Percentiles rank a stretch among this genome's conserved stretches.
Evolutionary conservation across 2,113 vertebrate genomes (phyloP).

Genomic region (Butorides virescens): DNA sequence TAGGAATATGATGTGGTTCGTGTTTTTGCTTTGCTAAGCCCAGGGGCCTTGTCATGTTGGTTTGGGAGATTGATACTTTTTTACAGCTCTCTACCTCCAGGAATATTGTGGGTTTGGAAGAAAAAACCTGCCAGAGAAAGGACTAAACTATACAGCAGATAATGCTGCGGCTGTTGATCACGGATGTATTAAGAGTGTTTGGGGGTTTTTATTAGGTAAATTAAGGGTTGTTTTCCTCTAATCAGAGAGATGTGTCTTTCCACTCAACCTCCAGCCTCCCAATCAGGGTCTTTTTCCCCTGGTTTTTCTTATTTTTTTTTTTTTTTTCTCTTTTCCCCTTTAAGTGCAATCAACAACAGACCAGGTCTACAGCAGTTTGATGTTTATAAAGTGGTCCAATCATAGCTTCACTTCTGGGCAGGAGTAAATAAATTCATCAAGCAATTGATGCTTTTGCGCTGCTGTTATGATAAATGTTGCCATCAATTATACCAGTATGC

Average conservation of each 20-base stretch:
- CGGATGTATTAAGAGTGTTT: background rate
- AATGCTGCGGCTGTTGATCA: background rate
- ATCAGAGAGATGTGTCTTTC: conserved; percentile 33
- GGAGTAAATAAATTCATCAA: conserved; percentile 68
- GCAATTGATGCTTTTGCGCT: conserved; percentile 46
- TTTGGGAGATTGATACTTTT: background rate
- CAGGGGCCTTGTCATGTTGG: background rate
- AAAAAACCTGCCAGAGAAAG: background rate
- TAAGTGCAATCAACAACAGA: background rate
- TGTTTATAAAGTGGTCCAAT: conserved; percentile 61
- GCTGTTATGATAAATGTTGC: conserved; percentile 64
- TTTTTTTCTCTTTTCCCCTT: background rate
- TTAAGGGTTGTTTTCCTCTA: conserved; percentile 11
- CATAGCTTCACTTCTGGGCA: conserved; percentile 52
- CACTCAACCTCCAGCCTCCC: background rate
- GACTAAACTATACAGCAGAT: background rate
- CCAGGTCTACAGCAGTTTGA: conserved; percentile 19
- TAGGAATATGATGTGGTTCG: background rate
- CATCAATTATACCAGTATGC: conserved; percentile 46
- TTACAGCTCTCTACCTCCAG: background rate
- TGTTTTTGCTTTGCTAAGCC: background rate
- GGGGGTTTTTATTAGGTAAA: background rate
- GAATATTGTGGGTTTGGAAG: background rate
- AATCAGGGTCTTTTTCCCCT: background rate
- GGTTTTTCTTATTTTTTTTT: background rate